Percentiles rank a stretch among this genome's conserved stretches.
These are phyloP conservation scores for Labeo rohita DNA, from an alignment of 2,113 vertebrate genomes.

Conservation along the genomic window DNA sequence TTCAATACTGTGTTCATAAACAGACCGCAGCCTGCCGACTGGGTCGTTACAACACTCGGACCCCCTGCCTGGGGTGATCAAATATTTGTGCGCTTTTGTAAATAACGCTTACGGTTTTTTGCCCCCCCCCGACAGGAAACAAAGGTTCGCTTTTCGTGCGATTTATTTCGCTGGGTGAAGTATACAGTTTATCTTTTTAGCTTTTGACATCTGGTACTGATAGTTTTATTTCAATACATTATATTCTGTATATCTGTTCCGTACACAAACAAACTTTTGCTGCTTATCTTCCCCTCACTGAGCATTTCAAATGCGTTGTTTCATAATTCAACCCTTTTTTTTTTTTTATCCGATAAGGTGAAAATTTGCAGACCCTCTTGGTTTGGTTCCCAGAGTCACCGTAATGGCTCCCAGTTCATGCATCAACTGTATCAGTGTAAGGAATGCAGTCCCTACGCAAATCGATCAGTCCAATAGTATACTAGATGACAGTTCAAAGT, in stretches of 20 bases:
- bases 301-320: background rate
- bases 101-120: slow-evolving; percentile 95
- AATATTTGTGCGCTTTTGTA: slow-evolving; percentile 98
- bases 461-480: slow-evolving; percentile 44
- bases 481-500: slow-evolving; percentile 51
- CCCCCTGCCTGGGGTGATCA: slow-evolving; percentile 93
- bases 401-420: slow-evolving; percentile 43
- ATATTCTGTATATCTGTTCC: background rate
- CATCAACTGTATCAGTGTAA: slow-evolving; percentile 81
- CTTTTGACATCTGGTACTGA: background rate
- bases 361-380: background rate
- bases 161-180: background rate
- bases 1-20: slow-evolving; percentile 90
- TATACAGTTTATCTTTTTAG: background rate
- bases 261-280: background rate
- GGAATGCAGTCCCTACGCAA: slow-evolving; percentile 49
- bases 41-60: slow-evolving; percentile 96
- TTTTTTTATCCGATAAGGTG: background rate
- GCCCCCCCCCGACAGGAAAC: slow-evolving; percentile 85
- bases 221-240: slow-evolving; percentile 30
- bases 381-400: slow-evolving; percentile 24
- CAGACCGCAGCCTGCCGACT: slow-evolving; percentile 89
- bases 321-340: background rate
- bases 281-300: background rate
- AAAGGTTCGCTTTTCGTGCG: slow-evolving; percentile 65